Conservation (phyloP, 2,113 vertebrate species). For the Emydocephalus ijimae region DNA sequence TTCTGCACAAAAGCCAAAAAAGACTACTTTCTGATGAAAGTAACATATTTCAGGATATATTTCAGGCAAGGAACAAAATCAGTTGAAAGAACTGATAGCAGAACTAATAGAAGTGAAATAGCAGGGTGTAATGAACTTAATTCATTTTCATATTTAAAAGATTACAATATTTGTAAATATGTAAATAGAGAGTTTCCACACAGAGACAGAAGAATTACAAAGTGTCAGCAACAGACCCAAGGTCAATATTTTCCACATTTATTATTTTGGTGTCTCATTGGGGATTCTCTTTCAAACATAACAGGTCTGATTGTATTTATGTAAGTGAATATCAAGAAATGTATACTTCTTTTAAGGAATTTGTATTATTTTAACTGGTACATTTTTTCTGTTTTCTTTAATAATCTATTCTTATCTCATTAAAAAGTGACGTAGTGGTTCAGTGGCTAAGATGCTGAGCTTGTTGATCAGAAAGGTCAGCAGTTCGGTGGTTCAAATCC, state of each 20-base stretch:
- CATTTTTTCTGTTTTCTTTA: background rate
- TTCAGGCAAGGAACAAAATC: conserved; percentile 39
- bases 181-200: background rate
- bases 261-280: background rate
- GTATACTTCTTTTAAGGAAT: background rate
- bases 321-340: background rate
- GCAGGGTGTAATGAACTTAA: background rate
- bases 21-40: conserved; percentile 49
- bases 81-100: conserved; percentile 30
- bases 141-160: background rate
- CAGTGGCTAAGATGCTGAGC: no score
- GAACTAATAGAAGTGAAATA: background rate
- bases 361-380: background rate
- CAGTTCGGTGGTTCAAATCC: no score
- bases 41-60: conserved; percentile 51
- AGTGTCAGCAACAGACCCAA: background rate
- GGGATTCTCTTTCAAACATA: background rate
- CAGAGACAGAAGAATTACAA: background rate
- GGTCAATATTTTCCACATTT: background rate
- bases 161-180: background rate
- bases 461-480: no score
- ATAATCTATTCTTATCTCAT: background rate
- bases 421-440: no score
- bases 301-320: background rate
- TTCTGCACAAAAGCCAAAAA: conserved; percentile 43